phyloP scores from a whole-genome alignment of 2,888 invertebrate species.

The Chymomyza amoena region DNA sequence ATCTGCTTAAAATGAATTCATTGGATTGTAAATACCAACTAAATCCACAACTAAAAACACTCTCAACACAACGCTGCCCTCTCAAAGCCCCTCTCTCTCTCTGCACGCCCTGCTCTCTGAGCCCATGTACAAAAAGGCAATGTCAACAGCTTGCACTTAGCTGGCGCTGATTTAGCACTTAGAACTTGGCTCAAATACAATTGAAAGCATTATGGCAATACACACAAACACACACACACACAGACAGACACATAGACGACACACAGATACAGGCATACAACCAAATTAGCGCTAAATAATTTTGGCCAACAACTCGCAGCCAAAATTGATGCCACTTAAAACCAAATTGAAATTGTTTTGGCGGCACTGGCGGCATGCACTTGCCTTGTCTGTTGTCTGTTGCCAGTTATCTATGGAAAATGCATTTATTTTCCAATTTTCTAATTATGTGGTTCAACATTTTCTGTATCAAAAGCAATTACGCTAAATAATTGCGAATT shows the following conservation, averaged over 20 bases:
- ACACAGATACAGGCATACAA: neutral
- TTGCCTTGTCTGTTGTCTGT: neutral
- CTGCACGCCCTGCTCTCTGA: neutral
- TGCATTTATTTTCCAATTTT: constrained; percentile 57
- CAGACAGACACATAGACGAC: neutral
- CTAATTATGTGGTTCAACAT: constrained; percentile 57
- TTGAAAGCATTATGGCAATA: neutral
- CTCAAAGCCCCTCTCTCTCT: neutral
- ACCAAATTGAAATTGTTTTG: neutral
- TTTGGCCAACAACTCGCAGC: neutral
- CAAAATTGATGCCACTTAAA: neutral
- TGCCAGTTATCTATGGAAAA: constrained; percentile 9
- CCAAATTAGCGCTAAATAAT: constrained; percentile 1
- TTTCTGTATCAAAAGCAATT: constrained; percentile 54
- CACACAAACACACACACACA: neutral
- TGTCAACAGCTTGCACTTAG: constrained; percentile 6
- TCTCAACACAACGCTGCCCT: neutral
- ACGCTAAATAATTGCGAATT: constrained; percentile 55
- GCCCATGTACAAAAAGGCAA: neutral
- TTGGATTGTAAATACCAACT: neutral
- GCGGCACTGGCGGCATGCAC: neutral
- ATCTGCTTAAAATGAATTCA: neutral
- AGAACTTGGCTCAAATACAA: constrained; percentile 3
- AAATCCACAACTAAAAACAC: neutral
- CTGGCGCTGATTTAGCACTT: neutral